These are phyloP conservation scores for Tenthredo livida DNA, from an alignment of 2,888 invertebrate species.

Conservation along the genomic window DNA sequence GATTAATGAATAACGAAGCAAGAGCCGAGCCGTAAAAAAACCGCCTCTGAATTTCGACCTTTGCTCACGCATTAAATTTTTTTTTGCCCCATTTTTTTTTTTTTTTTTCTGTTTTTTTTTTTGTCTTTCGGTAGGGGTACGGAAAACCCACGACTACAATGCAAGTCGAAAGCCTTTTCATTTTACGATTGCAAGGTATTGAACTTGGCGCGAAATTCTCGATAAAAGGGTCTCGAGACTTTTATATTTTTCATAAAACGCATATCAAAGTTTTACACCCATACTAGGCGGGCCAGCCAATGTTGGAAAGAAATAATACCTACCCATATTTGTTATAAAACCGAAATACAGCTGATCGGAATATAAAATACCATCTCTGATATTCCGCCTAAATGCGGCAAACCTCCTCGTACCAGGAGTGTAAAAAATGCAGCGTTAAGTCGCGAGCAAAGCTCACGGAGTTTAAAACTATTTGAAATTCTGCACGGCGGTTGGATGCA, in stretches of 20 bases:
- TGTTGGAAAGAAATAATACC: not conserved
- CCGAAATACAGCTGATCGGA: conserved; percentile 18
- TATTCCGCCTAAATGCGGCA: not conserved
- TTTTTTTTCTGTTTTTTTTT: not conserved
- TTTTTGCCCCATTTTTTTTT: too few species aligned
- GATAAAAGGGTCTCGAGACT: conserved; percentile 8
- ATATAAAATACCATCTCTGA: not conserved
- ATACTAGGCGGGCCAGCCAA: not conserved
- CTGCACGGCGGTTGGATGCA: conserved; percentile 19
- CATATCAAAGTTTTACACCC: conserved; percentile 16
- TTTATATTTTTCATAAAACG: conserved; percentile 23
- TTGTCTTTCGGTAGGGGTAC: not conserved
- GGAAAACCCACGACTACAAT: conserved; percentile 40
- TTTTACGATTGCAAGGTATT: conserved; percentile 33
- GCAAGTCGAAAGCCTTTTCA: conserved; percentile 30
- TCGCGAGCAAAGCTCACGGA: conserved; percentile 19
- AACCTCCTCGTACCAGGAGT: not conserved
- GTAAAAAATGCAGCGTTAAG: conserved; percentile 14
- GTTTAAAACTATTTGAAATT: conserved; percentile 46
- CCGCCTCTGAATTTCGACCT: not conserved
- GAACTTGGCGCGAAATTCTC: not conserved
- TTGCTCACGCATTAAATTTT: not conserved
- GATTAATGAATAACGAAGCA: conserved; percentile 29
- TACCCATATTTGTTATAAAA: not conserved
- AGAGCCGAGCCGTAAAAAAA: not conserved